These are phyloP conservation scores for human (Homo sapiens) DNA, from an alignment of 2,113 vertebrate genomes.

Conservation along the genomic window DNA sequence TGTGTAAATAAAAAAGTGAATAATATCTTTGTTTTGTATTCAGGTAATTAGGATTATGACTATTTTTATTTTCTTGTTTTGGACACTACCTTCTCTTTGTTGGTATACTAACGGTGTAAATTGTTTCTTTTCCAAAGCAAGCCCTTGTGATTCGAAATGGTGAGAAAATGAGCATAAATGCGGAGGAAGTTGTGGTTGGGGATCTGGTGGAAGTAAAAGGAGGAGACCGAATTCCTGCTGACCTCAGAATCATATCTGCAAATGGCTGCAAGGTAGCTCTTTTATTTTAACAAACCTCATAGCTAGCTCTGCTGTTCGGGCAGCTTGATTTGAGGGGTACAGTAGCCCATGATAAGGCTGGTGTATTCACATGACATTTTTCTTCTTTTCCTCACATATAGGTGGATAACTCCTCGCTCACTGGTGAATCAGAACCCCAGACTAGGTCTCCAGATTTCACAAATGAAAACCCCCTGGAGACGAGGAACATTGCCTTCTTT, in stretches of 20 bases:
- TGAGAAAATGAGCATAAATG: conserved; percentile 95
- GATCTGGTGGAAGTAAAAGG: conserved; percentile 98
- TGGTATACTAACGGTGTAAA: neutral
- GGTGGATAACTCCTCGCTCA: conserved; percentile 98
- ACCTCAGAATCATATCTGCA: conserved; percentile 95
- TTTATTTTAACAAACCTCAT: neutral
- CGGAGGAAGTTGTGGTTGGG: conserved; percentile 94
- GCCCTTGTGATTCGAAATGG: conserved; percentile 96
- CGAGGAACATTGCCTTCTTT: conserved; percentile 90
- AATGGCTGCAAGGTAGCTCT: conserved; percentile 94
- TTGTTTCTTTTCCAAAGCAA: conserved; percentile 86
- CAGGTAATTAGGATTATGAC: neutral
- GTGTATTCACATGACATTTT: rapidly evolving
- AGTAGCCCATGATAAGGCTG: rapidly evolving
- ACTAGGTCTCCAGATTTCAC: conserved; percentile 89
- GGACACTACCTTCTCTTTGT: neutral
- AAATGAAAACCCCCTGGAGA: conserved; percentile 88
- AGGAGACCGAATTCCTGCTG: conserved; percentile 96
- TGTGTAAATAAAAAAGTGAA: too few species aligned
- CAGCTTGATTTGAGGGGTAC: rapidly evolving
- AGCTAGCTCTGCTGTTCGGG: neutral
- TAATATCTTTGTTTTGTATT: rapidly evolving
- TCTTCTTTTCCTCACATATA: conserved; percentile 41
- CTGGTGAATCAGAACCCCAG: conserved; percentile 90
- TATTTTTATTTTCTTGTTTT: neutral